phyloP scores from a whole-genome alignment of 2,888 invertebrate species.

The Caenorhabditis sp. region DNA sequence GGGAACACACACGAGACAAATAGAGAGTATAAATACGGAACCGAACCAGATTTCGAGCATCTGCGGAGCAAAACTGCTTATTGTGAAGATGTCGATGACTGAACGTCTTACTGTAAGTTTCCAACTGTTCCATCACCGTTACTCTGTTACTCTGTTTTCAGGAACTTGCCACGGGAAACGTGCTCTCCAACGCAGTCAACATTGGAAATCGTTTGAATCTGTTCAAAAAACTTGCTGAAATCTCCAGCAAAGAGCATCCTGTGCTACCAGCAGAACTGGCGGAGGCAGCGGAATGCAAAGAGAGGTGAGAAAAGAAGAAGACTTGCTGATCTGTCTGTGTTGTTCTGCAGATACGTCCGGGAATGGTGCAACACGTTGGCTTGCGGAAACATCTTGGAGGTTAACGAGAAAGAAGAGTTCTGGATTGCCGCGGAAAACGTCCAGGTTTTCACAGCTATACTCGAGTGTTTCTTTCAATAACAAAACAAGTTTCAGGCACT shows the following conservation, averaged over 20 bases:
- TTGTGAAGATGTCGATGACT: not conserved
- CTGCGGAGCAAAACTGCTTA: not conserved
- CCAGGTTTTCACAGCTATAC: too few relatives aligned
- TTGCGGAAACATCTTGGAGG: conserved; percentile 69
- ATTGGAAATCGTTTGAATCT: conserved; percentile 63
- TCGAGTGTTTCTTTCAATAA: conserved; percentile 8
- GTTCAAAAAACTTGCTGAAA: conserved; percentile 57
- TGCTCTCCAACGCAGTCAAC: conserved; percentile 59
- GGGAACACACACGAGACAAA: conserved; percentile 14
- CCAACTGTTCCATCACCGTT: not conserved
- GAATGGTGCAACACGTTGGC: conserved; percentile 73
- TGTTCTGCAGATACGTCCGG: conserved; percentile 66
- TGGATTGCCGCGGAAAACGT: conserved; percentile 67
- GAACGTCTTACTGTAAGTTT: conserved; percentile 48
- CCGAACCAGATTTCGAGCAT: not conserved
- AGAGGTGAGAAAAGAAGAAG: conserved; percentile 35
- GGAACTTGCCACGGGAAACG: conserved; percentile 26
- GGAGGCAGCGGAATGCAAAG: conserved; percentile 58
- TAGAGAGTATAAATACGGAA: conserved; percentile 31
- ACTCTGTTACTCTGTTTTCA: not conserved
- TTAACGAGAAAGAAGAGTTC: conserved; percentile 68
- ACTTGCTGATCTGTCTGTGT: not conserved
- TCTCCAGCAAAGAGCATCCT: conserved; percentile 53
- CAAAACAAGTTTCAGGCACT: conserved; percentile 32
- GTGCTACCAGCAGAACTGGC: conserved; percentile 61